Evolutionary conservation across 1,140 invertebrate species (phyloP), one percentile per base, ranked within the genome.

Genomic region (Lasaia peninsularis): DNA sequence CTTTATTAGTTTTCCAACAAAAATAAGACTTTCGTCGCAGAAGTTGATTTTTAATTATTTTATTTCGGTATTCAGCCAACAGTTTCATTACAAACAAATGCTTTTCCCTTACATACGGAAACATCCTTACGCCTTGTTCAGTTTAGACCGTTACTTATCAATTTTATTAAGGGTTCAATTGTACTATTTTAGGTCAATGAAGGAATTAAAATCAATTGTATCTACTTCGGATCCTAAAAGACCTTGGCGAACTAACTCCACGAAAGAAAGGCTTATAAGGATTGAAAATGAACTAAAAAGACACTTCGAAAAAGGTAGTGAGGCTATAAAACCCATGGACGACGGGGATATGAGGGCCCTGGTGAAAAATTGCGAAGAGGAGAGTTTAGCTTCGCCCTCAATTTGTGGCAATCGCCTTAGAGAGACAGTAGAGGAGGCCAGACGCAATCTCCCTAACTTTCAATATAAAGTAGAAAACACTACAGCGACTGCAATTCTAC

Each of bases 181-280:
- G 59, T 20, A 52, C 10, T 24, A 14, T 75, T 69, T 12, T 58
- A 81, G 77, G 18, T 52, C 28, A 0, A 79, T 71, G 52, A 76
- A 73, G 53, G 50, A 57, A 52, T 34, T 16, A n/a, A 7, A 49
- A 16, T 2, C 56, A 2, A 21, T 33, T 20, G 2, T 65, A 0
- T 40, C 33, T 0, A 33, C 18, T 18, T 12, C 61, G 2, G 81
- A 87, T 55, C 70, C 73, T 0, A 85, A 80, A 32, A 71, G 76
- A 53, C 78, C 82, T 0, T 87, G 84, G 84, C 72, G 84, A 0
- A 82, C 75, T 2, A 63, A 87, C 52, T 75, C 80, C 0, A 73
- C 54, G 51, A 79, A 72, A 57, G 83, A 86, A 57, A 78, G 73
- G 50, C 63, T 86, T 1, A 28, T 77, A 5, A 73, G 78, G 1